phyloP scores from a whole-genome alignment of 2,797 vertebrate species.

The Chelidonichthys spinosus region DNA sequence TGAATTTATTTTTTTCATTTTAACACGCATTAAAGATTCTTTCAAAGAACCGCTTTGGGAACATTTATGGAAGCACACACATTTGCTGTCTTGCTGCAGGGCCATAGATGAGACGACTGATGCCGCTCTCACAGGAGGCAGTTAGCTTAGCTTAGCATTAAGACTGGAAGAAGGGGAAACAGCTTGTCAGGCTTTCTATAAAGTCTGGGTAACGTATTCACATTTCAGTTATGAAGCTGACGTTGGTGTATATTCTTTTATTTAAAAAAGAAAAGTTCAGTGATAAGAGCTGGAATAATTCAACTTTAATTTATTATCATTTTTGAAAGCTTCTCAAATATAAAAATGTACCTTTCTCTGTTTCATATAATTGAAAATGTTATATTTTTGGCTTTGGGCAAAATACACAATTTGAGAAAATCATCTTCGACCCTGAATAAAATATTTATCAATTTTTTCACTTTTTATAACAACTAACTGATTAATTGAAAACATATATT shows the following conservation, averaged over 20 bases:
- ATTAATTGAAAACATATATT: too few species aligned
- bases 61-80: neutral
- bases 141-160: neutral
- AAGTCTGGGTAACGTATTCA: neutral
- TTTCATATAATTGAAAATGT: neutral
- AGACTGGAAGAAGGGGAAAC: neutral
- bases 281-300: neutral
- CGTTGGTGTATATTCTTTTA: neutral
- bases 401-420: too few species aligned
- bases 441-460: neutral
- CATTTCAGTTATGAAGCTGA: neutral
- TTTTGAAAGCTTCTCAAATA: too few species aligned
- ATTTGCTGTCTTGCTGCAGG: neutral
- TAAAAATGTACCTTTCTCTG: neutral
- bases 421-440: neutral
- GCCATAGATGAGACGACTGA: neutral
- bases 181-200: neutral
- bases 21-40: neutral
- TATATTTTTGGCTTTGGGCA: too few species aligned
- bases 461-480: too few species aligned
- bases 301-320: too few species aligned
- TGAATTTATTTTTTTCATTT: neutral
- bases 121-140: neutral
- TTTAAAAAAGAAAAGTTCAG: neutral
- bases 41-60: neutral